Base-by-base conservation (phyloP, 2,797 vertebrate genomes). In the Benthosema pterotum region DNA sequence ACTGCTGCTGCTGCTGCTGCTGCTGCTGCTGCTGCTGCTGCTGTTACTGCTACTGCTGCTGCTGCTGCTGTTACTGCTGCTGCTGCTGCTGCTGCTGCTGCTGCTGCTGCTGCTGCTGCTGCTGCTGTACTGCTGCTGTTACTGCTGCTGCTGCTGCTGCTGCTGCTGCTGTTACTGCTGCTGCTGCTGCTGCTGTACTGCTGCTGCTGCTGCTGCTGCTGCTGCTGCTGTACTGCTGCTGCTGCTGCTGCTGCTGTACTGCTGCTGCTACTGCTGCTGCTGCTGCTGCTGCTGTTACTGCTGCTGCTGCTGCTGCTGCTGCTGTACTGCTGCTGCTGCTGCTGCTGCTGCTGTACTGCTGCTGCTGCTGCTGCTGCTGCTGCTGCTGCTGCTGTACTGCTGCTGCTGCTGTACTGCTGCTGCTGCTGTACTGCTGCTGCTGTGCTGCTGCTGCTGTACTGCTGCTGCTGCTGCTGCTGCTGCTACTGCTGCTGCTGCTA, bases 401-500 rank as follows among this genome's bases (percentile, higher is more conserved):
- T 91, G 91, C 93, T 90, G 89, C 83, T 88, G 83, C 71, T 69
- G 91, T 87, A 0, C 67, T 74, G n/a, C n/a, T n/a, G 65, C 67
- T 55, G 63, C 65, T 65, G 82, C 83, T 82, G 45, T 25, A 79
- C 18, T 58, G 67, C 22, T n/a, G n/a, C n/a, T n/a, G n/a, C n/a
- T n/a, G n/a, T 25, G 22, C 22, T 25, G 22, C 22, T 25, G 22
- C 22, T 25, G 22, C 22, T 3, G n/a, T n/a, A n/a, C 78, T 78
- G 32, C 32, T 9, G 8, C 32, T 38, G 67, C 70, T 75, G 82
- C 68, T 46, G 80, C 84, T 83, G 71, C 15, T 60, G 74, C n/a
- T n/a, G n/a, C n/a, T n/a, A 81, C 82, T 84, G 72, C 58, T 91
- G 91, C 93, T 90, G 89, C n/a, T 91, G 68, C n/a, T n/a, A 80